phyloP scores from a whole-genome alignment of 2,113 vertebrate species.

The Scomber colias region DNA sequence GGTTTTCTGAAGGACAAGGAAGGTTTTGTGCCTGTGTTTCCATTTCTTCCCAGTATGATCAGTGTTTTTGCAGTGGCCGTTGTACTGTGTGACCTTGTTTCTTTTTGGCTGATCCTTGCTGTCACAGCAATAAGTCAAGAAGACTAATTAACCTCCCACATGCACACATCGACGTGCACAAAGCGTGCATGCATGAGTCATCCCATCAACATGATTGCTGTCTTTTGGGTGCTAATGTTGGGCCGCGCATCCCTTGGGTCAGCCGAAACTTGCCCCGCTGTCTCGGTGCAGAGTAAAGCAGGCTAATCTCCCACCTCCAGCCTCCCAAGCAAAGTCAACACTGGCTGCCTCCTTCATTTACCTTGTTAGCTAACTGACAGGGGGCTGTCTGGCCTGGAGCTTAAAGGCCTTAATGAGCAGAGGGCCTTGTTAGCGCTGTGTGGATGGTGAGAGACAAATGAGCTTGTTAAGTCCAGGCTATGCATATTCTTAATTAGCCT shows the following conservation, averaged over 20 bases:
- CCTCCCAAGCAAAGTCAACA: conserved; percentile 62
- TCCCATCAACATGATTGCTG: conserved; percentile 41
- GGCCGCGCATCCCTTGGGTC: conserved; percentile 38
- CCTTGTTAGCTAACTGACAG: conserved; percentile 73
- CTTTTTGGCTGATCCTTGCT: conserved; percentile 48
- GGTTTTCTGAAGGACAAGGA: background rate
- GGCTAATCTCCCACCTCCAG: conserved; percentile 68
- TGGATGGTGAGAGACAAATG: conserved; percentile 70
- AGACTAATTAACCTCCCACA: conserved; percentile 61
- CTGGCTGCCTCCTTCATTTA: conserved; percentile 71
- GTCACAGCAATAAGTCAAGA: conserved; percentile 53
- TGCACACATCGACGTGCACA: background rate
- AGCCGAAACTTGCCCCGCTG: conserved; percentile 54
- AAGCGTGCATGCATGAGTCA: conserved; percentile 18
- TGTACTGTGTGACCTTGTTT: conserved; percentile 53
- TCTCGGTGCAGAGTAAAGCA: conserved; percentile 64
- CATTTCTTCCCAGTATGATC: conserved; percentile 10
- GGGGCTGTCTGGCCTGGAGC: conserved; percentile 63
- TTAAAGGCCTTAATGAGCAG: conserved; percentile 74
- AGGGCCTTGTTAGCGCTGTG: conserved; percentile 68
- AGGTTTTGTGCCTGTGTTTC: background rate
- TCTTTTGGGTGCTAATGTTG: conserved; percentile 38
- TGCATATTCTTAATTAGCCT: conserved; percentile 77
- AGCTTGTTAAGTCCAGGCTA: conserved; percentile 69
- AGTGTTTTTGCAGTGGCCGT: conserved; percentile 5